These are phyloP conservation scores for Tenualosa thibaudeaui DNA, from an alignment of 2,797 vertebrate species.

Conservation along the genomic window DNA sequence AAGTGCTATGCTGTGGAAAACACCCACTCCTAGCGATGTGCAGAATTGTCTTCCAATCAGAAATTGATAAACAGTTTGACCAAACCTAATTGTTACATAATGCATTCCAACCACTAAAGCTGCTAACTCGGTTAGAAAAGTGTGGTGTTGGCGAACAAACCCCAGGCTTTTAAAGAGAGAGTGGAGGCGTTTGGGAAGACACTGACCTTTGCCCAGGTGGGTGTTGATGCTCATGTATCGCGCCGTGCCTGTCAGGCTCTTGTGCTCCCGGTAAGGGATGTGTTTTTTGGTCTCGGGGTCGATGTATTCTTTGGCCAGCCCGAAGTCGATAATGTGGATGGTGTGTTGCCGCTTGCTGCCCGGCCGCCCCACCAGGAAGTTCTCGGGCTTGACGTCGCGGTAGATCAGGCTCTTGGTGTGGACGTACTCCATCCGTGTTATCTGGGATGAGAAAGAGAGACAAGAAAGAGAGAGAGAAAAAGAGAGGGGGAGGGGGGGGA, in stretches of 20 bases:
- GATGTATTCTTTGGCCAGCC: slow-evolving; percentile 98
- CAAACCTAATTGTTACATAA: no score
- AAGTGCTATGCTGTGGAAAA: no score
- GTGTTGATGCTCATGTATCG: slow-evolving; percentile 99
- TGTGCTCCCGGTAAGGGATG: slow-evolving; percentile 99
- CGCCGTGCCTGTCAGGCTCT: slow-evolving; percentile 96
- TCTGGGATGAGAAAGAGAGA: slow-evolving; percentile 66
- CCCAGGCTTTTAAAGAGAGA: not conserved
- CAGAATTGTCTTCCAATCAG: no score
- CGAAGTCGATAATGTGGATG: slow-evolving; percentile 99
- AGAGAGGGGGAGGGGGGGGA: no score
- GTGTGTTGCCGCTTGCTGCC: slow-evolving; percentile 95
- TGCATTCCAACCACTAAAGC: no score
- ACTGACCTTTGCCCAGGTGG: slow-evolving; percentile 93
- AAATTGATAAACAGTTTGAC: no score
- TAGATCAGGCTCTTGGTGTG: slow-evolving; percentile 98
- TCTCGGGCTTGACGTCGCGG: slow-evolving; percentile 97
- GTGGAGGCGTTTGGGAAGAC: not conserved
- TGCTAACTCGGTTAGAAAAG: no score
- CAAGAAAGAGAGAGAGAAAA: no score
- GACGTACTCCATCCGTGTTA: slow-evolving; percentile 96
- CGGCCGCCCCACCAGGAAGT: slow-evolving; percentile 95
- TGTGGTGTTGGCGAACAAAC: no score
- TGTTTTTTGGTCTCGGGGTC: slow-evolving; percentile 99
- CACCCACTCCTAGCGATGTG: no score